phyloP scores from a whole-genome alignment of 2,113 vertebrate genomes.

The Silurus asotus region DNA sequence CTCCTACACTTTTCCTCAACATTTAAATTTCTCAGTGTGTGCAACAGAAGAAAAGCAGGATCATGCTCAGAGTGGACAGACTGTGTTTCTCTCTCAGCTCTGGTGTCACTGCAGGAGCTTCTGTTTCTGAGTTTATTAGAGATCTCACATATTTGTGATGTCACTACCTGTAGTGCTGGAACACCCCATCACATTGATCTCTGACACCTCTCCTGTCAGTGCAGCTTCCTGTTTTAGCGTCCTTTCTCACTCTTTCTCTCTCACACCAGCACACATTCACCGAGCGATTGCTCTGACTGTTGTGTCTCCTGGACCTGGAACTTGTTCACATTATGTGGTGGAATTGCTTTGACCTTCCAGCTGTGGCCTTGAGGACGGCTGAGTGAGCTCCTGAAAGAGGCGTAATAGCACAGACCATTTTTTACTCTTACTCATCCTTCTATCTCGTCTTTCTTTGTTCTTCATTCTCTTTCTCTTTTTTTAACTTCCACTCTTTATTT shows the following conservation, averaged over 20 bases:
- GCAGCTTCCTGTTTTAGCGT: not conserved
- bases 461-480: not conserved
- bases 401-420: not conserved
- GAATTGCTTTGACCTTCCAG: constrained; percentile 38
- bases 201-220: not conserved
- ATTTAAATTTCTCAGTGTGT: not conserved
- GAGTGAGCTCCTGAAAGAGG: constrained; percentile 31
- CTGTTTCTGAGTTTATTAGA: not conserved
- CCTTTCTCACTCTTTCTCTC: not conserved
- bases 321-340: constrained; percentile 20
- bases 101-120: not conserved
- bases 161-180: not conserved
- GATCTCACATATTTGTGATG: not conserved
- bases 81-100: not conserved
- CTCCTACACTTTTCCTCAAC: not conserved
- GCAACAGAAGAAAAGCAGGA: not conserved
- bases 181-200: not conserved
- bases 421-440: not conserved
- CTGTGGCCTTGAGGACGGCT: not conserved
- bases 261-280: not conserved
- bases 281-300: not conserved
- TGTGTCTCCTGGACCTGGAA: not conserved
- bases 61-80: not conserved
- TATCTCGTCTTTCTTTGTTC: not conserved
- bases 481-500: not conserved